Conservation (phyloP, 30 jellyfish, hydroid and myxozoan species). For the Turritopsis dohrnii region DNA sequence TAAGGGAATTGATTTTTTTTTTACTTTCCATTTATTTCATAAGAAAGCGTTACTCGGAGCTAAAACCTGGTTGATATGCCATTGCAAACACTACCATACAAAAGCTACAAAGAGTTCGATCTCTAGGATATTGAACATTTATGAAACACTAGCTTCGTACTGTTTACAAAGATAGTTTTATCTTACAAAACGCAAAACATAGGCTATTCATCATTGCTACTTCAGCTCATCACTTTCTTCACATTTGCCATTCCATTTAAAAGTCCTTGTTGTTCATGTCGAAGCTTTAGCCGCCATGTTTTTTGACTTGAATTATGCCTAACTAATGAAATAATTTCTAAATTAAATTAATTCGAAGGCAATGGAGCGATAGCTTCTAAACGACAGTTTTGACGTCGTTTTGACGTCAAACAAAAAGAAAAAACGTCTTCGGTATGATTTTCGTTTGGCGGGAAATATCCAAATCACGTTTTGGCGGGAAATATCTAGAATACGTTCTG, state of each 20-base stretch:
- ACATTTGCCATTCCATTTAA: not conserved
- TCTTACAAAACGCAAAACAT: not conserved
- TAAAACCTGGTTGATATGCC: too few species aligned
- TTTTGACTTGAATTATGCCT: not conserved
- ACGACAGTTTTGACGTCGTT: not conserved
- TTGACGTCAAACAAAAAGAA: not conserved
- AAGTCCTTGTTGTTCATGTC: not conserved
- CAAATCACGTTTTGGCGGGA: not conserved
- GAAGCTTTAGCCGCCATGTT: not conserved
- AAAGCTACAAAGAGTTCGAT: too few species aligned
- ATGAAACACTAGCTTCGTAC: not conserved
- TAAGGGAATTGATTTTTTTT: too few species aligned
- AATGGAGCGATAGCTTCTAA: not conserved
- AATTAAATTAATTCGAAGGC: not conserved
- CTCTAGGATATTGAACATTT: too few species aligned
- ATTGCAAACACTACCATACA: too few species aligned
- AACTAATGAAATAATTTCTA: not conserved
- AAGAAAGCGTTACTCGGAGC: too few species aligned
- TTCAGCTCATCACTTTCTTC: not conserved
- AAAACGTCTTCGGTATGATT: not conserved
- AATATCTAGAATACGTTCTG: not conserved
- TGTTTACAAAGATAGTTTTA: too few species aligned
- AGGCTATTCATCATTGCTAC: not conserved
- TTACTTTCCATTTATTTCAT: too few species aligned
- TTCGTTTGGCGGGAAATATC: not conserved